phyloP scores from a whole-genome alignment of 2,113 vertebrate species.

The Gallinago media region DNA sequence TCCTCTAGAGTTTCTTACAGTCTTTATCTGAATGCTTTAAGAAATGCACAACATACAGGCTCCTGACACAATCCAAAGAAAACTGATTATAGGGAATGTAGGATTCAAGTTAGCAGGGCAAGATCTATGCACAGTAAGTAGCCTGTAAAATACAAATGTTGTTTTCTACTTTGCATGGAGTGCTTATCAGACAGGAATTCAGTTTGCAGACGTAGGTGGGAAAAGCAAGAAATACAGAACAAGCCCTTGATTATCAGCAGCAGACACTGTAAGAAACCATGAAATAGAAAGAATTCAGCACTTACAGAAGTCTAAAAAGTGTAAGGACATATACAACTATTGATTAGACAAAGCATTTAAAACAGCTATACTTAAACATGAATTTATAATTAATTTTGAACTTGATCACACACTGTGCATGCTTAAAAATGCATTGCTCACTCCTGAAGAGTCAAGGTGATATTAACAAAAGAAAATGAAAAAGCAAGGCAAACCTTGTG shows the following conservation, averaged over 20 bases:
- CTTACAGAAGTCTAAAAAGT: not conserved
- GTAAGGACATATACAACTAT: not conserved
- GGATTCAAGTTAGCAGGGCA: not conserved
- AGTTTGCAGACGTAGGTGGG: not conserved
- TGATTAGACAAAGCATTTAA: not conserved
- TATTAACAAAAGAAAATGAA: not conserved
- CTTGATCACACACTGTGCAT: not conserved
- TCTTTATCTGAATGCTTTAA: not conserved
- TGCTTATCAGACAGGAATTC: not conserved
- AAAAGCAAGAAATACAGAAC: not conserved
- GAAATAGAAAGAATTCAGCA: not conserved
- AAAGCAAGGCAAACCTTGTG: not conserved
- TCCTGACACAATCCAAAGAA: not conserved
- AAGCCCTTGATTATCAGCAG: not conserved
- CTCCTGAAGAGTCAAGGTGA: not conserved
- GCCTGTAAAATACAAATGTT: not conserved
- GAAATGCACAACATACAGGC: not conserved
- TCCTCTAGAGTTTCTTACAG: not conserved
- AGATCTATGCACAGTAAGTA: not conserved
- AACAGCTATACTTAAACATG: not conserved
- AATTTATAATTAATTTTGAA: not conserved
- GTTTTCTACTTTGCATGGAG: not conserved
- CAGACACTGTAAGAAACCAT: not conserved
- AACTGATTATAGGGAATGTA: not conserved
- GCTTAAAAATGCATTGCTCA: not conserved